Evolutionary conservation across 2,797 vertebrate genomes (phyloP), one percentile per base, ranked within the genome.

Genomic region (Pteronotus mesoamericanus): DNA sequence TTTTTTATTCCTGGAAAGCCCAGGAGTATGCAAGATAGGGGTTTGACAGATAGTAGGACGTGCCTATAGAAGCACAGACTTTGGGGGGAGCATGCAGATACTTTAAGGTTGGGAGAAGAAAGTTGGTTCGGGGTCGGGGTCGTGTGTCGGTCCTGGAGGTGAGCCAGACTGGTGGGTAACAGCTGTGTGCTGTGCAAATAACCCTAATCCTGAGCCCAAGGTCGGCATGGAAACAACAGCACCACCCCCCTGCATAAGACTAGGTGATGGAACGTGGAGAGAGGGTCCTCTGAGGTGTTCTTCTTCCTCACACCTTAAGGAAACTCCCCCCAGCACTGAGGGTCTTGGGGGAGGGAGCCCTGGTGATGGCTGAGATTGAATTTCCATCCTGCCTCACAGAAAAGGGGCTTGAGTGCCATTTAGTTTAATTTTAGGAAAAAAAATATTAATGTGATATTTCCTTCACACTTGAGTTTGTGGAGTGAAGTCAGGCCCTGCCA

Each of bases 131-230:
- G n/a, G n/a, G n/a, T 10, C 8, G 46, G 34, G 57, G 21, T 22
- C 1, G 3, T 39, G 22, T 2, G n/a, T 77, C 86, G n/a, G 53
- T 53, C 68, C 34, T n/a, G 26, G 66, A 82, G 18, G 68, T 53
- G 84, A 68, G 34, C 75, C n/a, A 2, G 2, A 29, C 6, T 9
- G 64, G 29, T 0, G 8, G 42, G 59, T 39, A 48, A 9, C 1
- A 48, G n/a, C 78, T 12, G 16, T 10, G 2, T 11, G 39, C 9
- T 1, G 16, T 42, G 29, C 9, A 37, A 57, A 39, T 0, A n/a
- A 37, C 9, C 82, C 77, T 0, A 24, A n/a, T 16, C 68, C 72
- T 24, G 42, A 11, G 32, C 59, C 69, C 0, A 2, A 64, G 44
- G 16, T 64, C 21, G 18, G 51, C 24, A 14, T 8, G n/a, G 85